Conservation (phyloP, 2,797 vertebrate genomes). For the Sphenopsis melanotis region DNA sequence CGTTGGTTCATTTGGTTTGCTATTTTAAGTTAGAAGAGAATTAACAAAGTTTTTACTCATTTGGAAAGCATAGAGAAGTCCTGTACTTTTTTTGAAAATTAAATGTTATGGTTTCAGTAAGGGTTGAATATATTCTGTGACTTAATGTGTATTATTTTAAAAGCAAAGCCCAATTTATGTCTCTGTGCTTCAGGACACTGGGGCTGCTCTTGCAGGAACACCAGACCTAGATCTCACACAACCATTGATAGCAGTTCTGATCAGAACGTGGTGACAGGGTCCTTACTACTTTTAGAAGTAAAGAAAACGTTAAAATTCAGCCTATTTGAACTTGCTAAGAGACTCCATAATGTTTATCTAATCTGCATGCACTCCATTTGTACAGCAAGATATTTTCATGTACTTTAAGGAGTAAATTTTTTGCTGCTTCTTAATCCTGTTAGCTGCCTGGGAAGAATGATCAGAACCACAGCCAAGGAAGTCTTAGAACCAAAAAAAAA, state of each 20-base stretch:
- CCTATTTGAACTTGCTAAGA: not conserved
- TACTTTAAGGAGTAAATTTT: not conserved
- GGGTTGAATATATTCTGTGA: not conserved
- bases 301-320: not conserved
- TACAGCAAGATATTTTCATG: not conserved
- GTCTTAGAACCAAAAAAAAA: not conserved
- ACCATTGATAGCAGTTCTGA: rapidly evolving
- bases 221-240: not conserved
- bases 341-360: not conserved
- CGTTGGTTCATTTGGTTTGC: constrained; percentile 1
- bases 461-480: not conserved
- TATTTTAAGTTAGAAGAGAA: constrained; percentile 42
- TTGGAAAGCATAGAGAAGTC: not conserved
- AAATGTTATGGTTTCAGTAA: not conserved
- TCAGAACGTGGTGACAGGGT: not conserved
- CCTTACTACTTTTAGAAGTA: not conserved
- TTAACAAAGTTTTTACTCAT: constrained; percentile 16
- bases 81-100: not conserved
- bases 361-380: not conserved
- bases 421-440: not conserved
- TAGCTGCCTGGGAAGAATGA: not conserved
- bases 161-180: not conserved
- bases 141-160: not conserved
- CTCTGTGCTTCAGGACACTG: not conserved
- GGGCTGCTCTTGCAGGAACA: not conserved